Base-by-base conservation (phyloP, 2,797 vertebrate genomes). In the Aphelocoma californica region DNA sequence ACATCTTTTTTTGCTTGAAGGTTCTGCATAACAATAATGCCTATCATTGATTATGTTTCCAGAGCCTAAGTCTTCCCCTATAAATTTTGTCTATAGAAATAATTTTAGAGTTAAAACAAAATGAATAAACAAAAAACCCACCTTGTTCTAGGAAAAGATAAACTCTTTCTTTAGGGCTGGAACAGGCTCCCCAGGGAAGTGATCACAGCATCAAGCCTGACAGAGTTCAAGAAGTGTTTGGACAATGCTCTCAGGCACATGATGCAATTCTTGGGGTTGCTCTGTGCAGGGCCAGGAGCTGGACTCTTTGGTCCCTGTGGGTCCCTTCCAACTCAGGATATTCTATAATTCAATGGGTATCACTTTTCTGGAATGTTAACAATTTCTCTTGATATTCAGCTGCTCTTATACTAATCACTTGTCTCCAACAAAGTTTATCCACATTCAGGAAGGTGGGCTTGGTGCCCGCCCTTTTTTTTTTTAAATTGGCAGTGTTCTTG, bases 381-480 rank as follows among this genome's bases (percentile, higher is more conserved):
- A 50, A 18, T 80, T 93, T 78, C 25, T 58, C 8, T 38, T 73
- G 21, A 12, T 84, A 57, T 10, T 66, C 29, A 40, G 0, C 6
- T 72, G 40, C 16, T 66, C 12, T 62, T 79, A 10, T 7, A 54
- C 54, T 70, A 56, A 77, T 24, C 0, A 1, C 44, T 84, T 77
- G 24, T 40, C 18, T 87, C 53, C 42, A 53, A 16, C 3, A 31
- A 62, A 60, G 38, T 73, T 77, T 57, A 57, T 18, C 16, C 8
- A 20, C 15, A 4, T 65, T 74, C 20, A 61, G 36, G 34, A 87
- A 74, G 34, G 44, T 77, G 32, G 38, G 9, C 51, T 81, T 87
- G 7, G 8, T 71, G 11, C 8, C 25, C 1, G 7, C 16, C 11
- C 2, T 6, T 14, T 36, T 4, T 24, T 14, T 34, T 6, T 12